Conservation (phyloP, 2,888 invertebrate genomes). For the Liopterus haemorrhoidalis region DNA sequence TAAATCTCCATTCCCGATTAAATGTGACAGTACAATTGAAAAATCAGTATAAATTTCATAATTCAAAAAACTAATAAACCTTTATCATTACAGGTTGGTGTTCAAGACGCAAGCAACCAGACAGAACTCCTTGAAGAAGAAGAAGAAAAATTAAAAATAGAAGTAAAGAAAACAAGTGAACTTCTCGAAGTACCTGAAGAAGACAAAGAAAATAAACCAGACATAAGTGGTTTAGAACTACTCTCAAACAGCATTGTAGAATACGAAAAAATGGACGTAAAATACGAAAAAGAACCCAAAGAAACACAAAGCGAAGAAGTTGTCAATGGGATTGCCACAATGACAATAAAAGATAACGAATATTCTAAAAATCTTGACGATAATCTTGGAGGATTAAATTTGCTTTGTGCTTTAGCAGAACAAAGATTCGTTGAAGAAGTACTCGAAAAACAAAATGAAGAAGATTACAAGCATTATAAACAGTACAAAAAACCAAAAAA, state of each 20-base stretch:
- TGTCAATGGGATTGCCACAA: constrained; percentile 32
- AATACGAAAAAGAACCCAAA: constrained; percentile 29
- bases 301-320: constrained; percentile 43
- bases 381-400: constrained; percentile 60
- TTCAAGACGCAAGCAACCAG: constrained; percentile 80
- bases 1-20: too few species aligned
- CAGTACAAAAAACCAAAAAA: constrained; percentile 45
- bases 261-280: constrained; percentile 44
- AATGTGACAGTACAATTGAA: too few species aligned
- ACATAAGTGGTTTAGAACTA: constrained; percentile 74
- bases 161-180: background rate
- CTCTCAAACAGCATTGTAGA: constrained; percentile 81
- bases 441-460: constrained; percentile 40
- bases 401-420: constrained; percentile 78
- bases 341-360: constrained; percentile 40
- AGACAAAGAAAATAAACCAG: constrained; percentile 46
- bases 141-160: constrained; percentile 6
- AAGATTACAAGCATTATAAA: constrained; percentile 32
- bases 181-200: constrained; percentile 16
- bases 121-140: constrained; percentile 51
- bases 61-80: too few species aligned
- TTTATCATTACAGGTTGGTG: constrained; percentile 55
- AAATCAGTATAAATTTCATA: too few species aligned
- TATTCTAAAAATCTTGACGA: constrained; percentile 44
- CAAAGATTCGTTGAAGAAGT: constrained; percentile 77